phyloP scores from a whole-genome alignment of 2,113 vertebrate species.

The Myiopsitta monachus region DNA sequence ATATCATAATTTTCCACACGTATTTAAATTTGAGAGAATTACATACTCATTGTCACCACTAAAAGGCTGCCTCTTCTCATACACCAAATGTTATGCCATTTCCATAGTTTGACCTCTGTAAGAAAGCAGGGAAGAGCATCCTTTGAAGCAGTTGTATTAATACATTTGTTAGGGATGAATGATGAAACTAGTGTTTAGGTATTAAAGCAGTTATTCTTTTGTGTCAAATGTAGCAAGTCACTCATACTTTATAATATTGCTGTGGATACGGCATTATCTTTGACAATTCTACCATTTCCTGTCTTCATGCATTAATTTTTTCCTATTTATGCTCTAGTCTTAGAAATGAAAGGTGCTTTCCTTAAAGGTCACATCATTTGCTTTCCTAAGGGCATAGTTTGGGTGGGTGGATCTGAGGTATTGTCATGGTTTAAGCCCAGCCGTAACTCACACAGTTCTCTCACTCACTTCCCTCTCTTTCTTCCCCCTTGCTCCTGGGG shows the following conservation, averaged over 20 bases:
- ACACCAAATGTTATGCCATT: not conserved
- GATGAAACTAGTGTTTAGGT: not conserved
- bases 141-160: not conserved
- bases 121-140: not conserved
- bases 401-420: not conserved
- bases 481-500: no score
- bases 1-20: not conserved
- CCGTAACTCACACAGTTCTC: no score
- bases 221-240: not conserved
- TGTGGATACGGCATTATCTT: not conserved
- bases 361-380: not conserved
- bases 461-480: no score
- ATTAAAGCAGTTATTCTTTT: not conserved
- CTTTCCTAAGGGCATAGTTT: not conserved
- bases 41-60: not conserved
- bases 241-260: not conserved
- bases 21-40: not conserved
- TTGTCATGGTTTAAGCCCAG: no score
- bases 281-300: not conserved
- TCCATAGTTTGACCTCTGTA: not conserved
- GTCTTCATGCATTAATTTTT: not conserved
- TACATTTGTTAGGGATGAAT: rapidly evolving
- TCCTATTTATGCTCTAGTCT: not conserved
- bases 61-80: not conserved
- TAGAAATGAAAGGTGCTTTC: not conserved